Conservation (phyloP, 2,888 invertebrate species). For the Salpingus planirostris region DNA sequence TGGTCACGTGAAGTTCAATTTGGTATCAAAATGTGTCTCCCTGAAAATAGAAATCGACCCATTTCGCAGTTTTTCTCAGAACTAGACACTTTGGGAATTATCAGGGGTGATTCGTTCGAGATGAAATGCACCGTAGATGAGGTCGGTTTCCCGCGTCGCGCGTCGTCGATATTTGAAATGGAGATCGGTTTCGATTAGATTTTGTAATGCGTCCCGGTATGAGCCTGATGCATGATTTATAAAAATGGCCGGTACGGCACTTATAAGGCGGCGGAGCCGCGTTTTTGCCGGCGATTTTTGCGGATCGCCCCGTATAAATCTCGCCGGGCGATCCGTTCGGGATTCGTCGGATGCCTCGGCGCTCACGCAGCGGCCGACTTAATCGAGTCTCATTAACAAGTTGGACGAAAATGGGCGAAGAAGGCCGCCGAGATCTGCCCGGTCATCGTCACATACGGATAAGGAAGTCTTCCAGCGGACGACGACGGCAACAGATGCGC, state of each 20-base stretch:
- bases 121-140: no score
- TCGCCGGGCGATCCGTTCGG: no score
- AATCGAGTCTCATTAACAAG: constrained; percentile 5
- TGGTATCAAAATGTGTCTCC: no score
- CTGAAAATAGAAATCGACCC: no score
- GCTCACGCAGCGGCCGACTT: constrained; percentile 1
- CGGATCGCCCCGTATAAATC: no score
- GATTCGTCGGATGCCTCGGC: background rate
- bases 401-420: constrained; percentile 5
- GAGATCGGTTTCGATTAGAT: constrained; percentile 8
- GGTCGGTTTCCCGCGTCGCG: no score
- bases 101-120: no score
- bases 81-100: no score
- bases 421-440: constrained; percentile 7
- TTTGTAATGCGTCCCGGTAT: constrained; percentile 7
- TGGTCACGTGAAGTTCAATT: no score
- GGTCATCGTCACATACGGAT: constrained; percentile 23
- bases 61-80: no score
- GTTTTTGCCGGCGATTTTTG: no score
- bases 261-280: constrained; percentile 9
- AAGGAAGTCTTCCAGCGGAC: constrained; percentile 21
- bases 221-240: constrained; percentile 10
- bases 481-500: constrained; percentile 27
- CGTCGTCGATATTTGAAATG: constrained; percentile 10
- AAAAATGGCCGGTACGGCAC: constrained; percentile 6